phyloP scores from a whole-genome alignment of 2,113 vertebrate genomes.

The Dasyprocta punctata region DNA sequence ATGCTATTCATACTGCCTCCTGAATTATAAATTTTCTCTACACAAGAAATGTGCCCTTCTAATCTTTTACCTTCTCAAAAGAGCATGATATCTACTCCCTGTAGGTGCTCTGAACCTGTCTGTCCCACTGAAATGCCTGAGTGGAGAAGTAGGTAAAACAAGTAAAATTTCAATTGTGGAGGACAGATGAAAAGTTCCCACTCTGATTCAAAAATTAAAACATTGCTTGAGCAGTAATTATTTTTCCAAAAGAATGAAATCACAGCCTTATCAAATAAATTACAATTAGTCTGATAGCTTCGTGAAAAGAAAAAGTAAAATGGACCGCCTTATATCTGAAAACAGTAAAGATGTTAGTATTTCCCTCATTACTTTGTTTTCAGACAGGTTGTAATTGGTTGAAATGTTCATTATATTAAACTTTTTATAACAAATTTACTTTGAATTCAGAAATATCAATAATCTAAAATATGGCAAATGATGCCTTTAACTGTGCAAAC shows the following conservation, averaged over 20 bases:
- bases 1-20: not conserved
- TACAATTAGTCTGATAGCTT: not conserved
- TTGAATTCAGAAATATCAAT: not conserved
- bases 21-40: not conserved
- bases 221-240: not conserved
- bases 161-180: not conserved
- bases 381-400: not conserved
- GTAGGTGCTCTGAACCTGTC: not conserved
- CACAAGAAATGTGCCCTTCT: not conserved
- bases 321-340: not conserved
- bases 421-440: not conserved
- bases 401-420: not conserved
- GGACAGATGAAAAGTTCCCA: not conserved
- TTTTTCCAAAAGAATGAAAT: not conserved
- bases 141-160: not conserved
- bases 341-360: not conserved
- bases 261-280: not conserved
- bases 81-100: not conserved
- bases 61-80: not conserved
- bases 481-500: not conserved
- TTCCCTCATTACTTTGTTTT: not conserved
- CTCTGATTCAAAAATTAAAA: not conserved
- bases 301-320: not conserved
- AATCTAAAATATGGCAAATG: not conserved
- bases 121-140: not conserved